Evolutionary conservation across 2,888 invertebrate genomes (phyloP), one percentile per base, ranked within the genome.

Genomic region (Celastrina argiolus): DNA sequence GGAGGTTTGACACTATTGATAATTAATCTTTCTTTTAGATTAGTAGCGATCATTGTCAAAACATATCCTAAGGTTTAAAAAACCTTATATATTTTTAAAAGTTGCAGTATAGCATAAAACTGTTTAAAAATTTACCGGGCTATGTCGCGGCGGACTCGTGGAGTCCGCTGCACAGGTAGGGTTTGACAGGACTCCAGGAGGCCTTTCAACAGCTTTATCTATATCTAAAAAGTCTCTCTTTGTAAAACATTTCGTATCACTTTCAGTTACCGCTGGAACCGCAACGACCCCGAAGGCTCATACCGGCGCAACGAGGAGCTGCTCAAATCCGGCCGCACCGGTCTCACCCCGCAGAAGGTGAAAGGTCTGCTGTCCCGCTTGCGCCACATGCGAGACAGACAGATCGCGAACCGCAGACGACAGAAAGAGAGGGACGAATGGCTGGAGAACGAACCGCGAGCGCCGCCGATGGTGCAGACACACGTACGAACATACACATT

Each of bases 401-500:
- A 92, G 73, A 71, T 92, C 45, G 84, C 84, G 14, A 78, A 87
- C 39, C 85, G 81, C 69, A 81, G 76, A 67, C 78, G 82, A 2
- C 74, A 82, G 36, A 78, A 78, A 2, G 78, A 82, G 34, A 74
- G 76, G 7, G 81, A 79, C 67, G 89, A 88, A 69, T 87, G 88
- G 87, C 82, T 89, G 12, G 81, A 79, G 68, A 83, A 87, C 78
- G 84, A 87, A 68, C 80, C 81, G 0, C 78, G 76, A 0, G 51
- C 22, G 34, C 84, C 81, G n/a, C 80, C 81, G 0, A 80, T 92
- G 18, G 81, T 88, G 5, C 84, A 91, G 22, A 89, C 92, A 0
- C 93, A 92, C 75, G 92, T 88, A 7, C 76, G 85, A 14, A 93
- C 93, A 0, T 93, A 93, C 76, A 92, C 89, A 7, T 81, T 92